phyloP scores from a whole-genome alignment of 37 sponge, comb jelly and placozoan species.

The Aphrocallistes beatrix region DNA sequence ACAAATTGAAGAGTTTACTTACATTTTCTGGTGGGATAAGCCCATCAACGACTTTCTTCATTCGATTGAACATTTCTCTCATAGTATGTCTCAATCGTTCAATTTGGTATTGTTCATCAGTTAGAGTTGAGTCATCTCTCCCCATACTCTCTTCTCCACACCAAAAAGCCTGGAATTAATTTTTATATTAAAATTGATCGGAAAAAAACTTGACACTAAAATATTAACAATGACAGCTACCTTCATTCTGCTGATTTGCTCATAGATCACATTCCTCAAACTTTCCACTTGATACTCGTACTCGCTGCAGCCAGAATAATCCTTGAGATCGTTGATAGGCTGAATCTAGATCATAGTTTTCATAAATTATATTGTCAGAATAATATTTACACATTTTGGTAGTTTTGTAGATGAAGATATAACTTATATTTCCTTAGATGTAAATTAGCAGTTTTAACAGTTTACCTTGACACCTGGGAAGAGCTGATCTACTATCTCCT shows the following conservation, averaged over 20 bases:
- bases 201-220: not conserved
- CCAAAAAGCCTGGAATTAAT: not conserved
- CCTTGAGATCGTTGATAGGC: not conserved
- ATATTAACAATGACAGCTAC: not conserved
- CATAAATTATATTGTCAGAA: not conserved
- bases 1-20: too few species aligned
- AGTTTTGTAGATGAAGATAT: too few species aligned
- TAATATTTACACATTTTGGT: not conserved
- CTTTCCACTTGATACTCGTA: not conserved
- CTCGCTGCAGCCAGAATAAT: not conserved
- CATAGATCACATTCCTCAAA: not conserved
- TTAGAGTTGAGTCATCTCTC: not conserved
- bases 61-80: not conserved
- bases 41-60: not conserved
- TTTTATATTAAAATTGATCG: not conserved
- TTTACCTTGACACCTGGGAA: not conserved
- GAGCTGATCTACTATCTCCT: not conserved
- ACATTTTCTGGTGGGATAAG: not conserved
- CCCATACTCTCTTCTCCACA: not conserved
- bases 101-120: not conserved
- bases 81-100: not conserved
- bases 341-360: not conserved
- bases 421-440: too few species aligned
- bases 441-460: not conserved
- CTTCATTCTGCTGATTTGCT: constrained; percentile 9